These are phyloP conservation scores for Macroramphosus scolopax DNA, from an alignment of 2,797 vertebrate genomes.

Conservation along the genomic window DNA sequence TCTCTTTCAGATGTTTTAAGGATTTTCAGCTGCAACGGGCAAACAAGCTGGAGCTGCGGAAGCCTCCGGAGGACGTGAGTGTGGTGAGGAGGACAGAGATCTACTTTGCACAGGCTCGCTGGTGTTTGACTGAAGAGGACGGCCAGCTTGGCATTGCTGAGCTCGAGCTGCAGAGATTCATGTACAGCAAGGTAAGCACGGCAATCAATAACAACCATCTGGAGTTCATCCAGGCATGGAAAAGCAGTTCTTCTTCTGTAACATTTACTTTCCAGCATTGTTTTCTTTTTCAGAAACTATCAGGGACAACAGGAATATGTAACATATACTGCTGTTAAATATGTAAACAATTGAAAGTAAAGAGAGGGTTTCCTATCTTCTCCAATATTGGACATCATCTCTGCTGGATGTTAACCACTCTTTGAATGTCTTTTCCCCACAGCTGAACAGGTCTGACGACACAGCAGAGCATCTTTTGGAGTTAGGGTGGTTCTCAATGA, in stretches of 20 bases:
- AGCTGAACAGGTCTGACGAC: conserved; percentile 98
- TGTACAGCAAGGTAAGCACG: conserved; percentile 92
- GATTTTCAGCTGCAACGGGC: conserved; percentile 96
- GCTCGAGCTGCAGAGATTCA: conserved; percentile 94
- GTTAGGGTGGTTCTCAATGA: conserved; percentile 98
- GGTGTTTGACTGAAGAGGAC: conserved; percentile 96
- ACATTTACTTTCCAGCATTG: too few relatives aligned
- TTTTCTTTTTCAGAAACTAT: too few relatives aligned
- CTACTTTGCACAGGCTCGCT: conserved; percentile 96
- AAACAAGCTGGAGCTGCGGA: conserved; percentile 96
- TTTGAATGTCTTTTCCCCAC: conserved; percentile 14
- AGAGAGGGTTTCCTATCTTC: too few relatives aligned
- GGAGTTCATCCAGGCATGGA: too few relatives aligned
- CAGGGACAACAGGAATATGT: too few relatives aligned
- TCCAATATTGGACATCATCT: too few relatives aligned
- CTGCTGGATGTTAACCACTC: conserved; percentile 2
- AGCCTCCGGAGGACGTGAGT: conserved; percentile 93
- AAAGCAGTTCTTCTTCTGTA: too few relatives aligned
- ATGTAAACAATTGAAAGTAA: too few relatives aligned
- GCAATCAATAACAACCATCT: neutral
- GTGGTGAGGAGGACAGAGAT: conserved; percentile 95
- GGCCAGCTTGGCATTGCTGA: conserved; percentile 98
- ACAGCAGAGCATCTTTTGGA: conserved; percentile 97
- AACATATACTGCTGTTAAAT: too few relatives aligned
- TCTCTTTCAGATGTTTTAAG: conserved; percentile 88